phyloP scores from a whole-genome alignment of 1,140 invertebrate species.

The Pantala flavescens region DNA sequence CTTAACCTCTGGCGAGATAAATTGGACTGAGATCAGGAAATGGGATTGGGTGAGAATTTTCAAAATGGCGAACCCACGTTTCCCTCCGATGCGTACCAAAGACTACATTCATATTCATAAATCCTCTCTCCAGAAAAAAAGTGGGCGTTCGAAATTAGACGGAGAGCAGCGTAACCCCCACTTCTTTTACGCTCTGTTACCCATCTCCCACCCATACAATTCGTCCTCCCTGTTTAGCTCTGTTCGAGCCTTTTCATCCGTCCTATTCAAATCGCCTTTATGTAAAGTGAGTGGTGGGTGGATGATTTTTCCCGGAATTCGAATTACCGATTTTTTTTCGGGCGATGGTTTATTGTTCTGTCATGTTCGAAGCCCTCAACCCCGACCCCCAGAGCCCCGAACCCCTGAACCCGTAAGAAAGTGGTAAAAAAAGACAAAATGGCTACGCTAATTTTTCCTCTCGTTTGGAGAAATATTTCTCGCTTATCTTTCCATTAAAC shows the following conservation, averaged over 20 bases:
- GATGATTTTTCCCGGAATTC: too few species aligned
- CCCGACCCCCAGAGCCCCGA: too few species aligned
- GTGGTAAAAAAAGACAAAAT: too few species aligned
- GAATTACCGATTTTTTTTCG: too few species aligned
- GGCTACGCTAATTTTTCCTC: too few species aligned
- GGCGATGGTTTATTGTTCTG: too few species aligned
- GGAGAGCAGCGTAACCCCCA: background rate
- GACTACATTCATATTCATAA: background rate
- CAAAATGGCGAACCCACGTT: background rate
- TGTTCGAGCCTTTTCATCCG: background rate
- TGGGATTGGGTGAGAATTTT: background rate
- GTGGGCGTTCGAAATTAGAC: background rate
- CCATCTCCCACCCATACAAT: background rate
- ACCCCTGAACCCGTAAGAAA: too few species aligned
- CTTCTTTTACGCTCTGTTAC: background rate
- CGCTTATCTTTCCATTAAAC: too few species aligned
- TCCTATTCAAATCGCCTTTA: background rate
- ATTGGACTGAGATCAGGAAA: background rate
- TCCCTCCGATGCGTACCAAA: background rate
- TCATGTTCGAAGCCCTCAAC: too few species aligned
- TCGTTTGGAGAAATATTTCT: too few species aligned
- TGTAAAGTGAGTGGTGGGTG: too few species aligned
- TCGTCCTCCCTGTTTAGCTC: background rate
- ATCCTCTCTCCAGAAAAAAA: background rate
- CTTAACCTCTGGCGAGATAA: too few species aligned